These are phyloP conservation scores for Boloria selene DNA, from an alignment of 2,888 invertebrate genomes.

Conservation along the genomic window DNA sequence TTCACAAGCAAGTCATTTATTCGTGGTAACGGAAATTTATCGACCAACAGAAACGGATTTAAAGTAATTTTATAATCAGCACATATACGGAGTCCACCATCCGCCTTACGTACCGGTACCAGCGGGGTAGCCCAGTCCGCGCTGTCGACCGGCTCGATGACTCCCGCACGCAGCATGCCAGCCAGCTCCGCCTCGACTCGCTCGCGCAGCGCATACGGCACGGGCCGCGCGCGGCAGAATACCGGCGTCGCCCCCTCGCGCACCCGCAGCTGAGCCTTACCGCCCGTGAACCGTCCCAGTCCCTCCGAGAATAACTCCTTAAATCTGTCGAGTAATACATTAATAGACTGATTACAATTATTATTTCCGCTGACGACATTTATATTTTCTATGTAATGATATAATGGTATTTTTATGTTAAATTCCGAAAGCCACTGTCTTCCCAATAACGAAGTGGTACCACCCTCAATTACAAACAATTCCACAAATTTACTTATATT, in stretches of 20 bases:
- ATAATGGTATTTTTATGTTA: slow-evolving; percentile 23
- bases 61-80: slow-evolving; percentile 30
- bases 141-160: slow-evolving; percentile 30
- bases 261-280: not conserved
- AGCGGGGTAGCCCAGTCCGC: slow-evolving; percentile 38
- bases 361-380: no score
- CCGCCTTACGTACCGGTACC: slow-evolving; percentile 35
- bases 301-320: slow-evolving; percentile 43
- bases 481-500: slow-evolving; percentile 15
- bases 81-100: slow-evolving; percentile 36
- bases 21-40: no score
- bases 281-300: slow-evolving; percentile 34
- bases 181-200: slow-evolving; percentile 39
- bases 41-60: no score
- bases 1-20: no score
- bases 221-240: slow-evolving; percentile 26
- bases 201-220: slow-evolving; percentile 41
- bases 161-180: slow-evolving; percentile 32
- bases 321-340: slow-evolving; percentile 34
- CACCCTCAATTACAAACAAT: slow-evolving; percentile 19
- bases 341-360: no score
- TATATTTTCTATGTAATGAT: not conserved
- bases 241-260: slow-evolving; percentile 9
- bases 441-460: slow-evolving; percentile 28
- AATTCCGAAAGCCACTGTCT: slow-evolving; percentile 37